A percentile compares a stretch with the other conserved stretches of the same genome.
Evolutionary conservation across 2,888 invertebrate species (phyloP).

Genomic region (Agonopterix alstromeriana): DNA sequence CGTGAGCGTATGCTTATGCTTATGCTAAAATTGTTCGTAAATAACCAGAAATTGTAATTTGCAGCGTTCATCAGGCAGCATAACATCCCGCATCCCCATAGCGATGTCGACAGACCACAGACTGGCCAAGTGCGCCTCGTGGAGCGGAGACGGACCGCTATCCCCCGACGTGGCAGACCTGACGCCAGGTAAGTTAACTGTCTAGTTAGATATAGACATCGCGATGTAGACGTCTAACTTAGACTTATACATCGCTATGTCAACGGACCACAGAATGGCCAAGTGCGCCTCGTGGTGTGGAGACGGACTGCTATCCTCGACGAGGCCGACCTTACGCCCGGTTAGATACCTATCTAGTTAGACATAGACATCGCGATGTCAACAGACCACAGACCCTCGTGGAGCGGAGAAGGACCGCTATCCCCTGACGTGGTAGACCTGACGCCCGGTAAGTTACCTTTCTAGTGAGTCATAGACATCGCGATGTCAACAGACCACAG

Average conservation of each 20-base stretch:
- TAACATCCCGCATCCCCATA: constrained; percentile 57
- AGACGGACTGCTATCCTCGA: constrained; percentile 47
- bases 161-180: constrained; percentile 58
- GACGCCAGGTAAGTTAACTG: constrained; percentile 65
- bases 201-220: too few species aligned
- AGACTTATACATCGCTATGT: too few species aligned
- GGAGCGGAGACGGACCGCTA: constrained; percentile 75
- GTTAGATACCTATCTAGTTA: constrained; percentile 29
- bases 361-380: constrained; percentile 26
- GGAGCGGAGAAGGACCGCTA: constrained; percentile 33
- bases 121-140: constrained; percentile 83
- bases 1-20: too few species aligned
- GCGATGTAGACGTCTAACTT: too few species aligned
- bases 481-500: constrained; percentile 31
- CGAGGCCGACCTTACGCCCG: constrained; percentile 74
- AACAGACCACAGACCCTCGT: too few species aligned
- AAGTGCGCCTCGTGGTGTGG: constrained; percentile 85
- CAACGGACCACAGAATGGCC: constrained; percentile 55
- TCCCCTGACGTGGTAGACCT: constrained; percentile 58
- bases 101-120: constrained; percentile 31
- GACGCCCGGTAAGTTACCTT: constrained; percentile 65
- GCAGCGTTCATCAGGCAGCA: constrained; percentile 50
- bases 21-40: too few species aligned
- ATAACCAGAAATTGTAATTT: too few species aligned
- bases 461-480: constrained; percentile 9